Evolutionary conservation across 2,888 invertebrate genomes (phyloP).

Genomic region (Pedicia rivosa): DNA sequence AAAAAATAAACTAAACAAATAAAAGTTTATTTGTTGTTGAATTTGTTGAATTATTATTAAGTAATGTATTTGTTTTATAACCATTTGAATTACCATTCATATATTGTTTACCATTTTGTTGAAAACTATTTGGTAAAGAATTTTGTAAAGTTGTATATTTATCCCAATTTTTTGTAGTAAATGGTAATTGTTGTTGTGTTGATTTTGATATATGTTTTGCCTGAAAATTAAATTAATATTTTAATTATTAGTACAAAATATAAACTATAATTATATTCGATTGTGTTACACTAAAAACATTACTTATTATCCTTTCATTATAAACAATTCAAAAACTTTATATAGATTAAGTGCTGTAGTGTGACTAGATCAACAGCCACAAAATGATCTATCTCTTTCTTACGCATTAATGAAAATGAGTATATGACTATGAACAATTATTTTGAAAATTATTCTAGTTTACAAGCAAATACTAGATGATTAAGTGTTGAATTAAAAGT

Average conservation of each 20-base stretch:
- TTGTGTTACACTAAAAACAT: too few species aligned
- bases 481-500: too few species aligned
- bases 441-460: too few species aligned
- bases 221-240: conserved; percentile 25
- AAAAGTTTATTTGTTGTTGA: conserved; percentile 23
- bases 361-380: too few species aligned
- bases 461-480: too few species aligned
- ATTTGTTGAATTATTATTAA: conserved; percentile 22
- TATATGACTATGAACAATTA: too few species aligned
- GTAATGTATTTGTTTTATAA: conserved; percentile 19
- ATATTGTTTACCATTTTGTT: conserved; percentile 8
- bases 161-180: conserved; percentile 28
- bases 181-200: conserved; percentile 38
- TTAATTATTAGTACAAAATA: conserved; percentile 21
- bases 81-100: conserved; percentile 16
- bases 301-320: too few species aligned
- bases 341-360: too few species aligned
- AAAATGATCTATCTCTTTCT: too few species aligned
- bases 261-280: background rate
- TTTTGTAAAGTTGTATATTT: conserved; percentile 23
- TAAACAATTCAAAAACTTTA: too few species aligned
- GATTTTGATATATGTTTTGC: conserved; percentile 53
- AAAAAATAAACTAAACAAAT: conserved; percentile 22
- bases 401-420: too few species aligned
- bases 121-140: conserved; percentile 7